These are phyloP conservation scores for Mactromeris polynyma DNA, from an alignment of 2,888 invertebrate species.

Conservation along the genomic window DNA sequence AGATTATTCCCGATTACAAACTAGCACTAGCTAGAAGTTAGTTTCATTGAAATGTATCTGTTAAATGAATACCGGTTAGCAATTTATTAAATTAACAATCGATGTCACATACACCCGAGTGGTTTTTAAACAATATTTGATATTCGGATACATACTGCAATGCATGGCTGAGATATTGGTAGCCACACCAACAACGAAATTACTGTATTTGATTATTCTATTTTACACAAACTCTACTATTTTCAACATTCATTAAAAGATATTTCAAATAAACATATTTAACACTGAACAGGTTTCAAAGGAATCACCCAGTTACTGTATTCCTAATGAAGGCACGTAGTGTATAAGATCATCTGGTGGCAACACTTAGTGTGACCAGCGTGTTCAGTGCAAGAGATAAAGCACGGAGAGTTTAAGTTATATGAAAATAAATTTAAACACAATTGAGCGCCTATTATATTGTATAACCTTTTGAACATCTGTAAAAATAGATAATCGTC, in stretches of 20 bases:
- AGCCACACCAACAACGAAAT: not conserved
- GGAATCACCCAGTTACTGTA: not conserved
- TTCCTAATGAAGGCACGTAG: not conserved
- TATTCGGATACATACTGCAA: not conserved
- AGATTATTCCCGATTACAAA: not conserved
- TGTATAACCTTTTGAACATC: not conserved
- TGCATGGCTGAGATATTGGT: not conserved
- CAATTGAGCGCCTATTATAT: not conserved
- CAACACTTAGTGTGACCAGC: not conserved
- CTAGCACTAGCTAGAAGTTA: not conserved
- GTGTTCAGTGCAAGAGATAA: not conserved
- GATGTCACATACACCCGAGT: not conserved
- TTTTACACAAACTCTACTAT: not conserved
- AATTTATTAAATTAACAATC: not conserved
- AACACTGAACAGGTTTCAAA: constrained; percentile 9
- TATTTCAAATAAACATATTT: constrained; percentile 1
- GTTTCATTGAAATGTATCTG: not conserved
- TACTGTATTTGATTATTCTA: not conserved
- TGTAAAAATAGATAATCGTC: not conserved
- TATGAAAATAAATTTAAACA: constrained; percentile 1
- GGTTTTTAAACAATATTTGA: not conserved
- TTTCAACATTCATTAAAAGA: not conserved
- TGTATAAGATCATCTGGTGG: not conserved
- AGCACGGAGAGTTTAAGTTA: not conserved
- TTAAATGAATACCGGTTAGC: not conserved